Evolutionary conservation across 2,888 invertebrate genomes (phyloP), one percentile per base, ranked within the genome.

Genomic region (Bursaphelenchus okinawaensis): DNA sequence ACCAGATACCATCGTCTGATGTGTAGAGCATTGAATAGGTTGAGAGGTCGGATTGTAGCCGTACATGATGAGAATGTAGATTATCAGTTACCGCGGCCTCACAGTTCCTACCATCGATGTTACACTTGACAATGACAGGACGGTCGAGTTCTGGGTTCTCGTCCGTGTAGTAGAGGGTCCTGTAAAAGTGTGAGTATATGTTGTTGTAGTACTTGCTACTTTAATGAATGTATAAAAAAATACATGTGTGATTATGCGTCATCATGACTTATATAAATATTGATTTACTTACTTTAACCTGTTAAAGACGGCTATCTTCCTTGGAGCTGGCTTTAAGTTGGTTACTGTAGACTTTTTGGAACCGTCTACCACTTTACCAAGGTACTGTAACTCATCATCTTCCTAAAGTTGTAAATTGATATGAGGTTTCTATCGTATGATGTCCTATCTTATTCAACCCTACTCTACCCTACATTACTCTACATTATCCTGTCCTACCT

Each of bases 241-340:
- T n/a, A n/a, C n/a, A n/a, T n/a, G n/a, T n/a, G n/a, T 40, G 65
- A n/a, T n/a, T n/a, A n/a, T n/a, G n/a, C n/a, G n/a, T n/a, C n/a
- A n/a, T n/a, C n/a, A n/a, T n/a, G n/a, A n/a, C n/a, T n/a, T n/a
- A n/a, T n/a, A n/a, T n/a, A 40, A n/a, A 40, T 40, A 58, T 68
- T 22, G 16, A 6, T 8, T 55, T 68, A 63, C 67, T 65, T 19
- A 67, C 71, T 70, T 72, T 22, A 70, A 56, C 6, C 63, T 62
- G 16, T 65, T 73, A 28, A 70, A 73, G n/a, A 73, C 72, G 4
- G 69, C 72, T 12, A 72, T 51, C 19, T 70, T 60, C 8, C 63
- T 52, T 2, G 72, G 72, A 1, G 62, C 62, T 8, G 72, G 69
- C 12, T 29, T 26, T 28, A 51, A 52, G 7, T 65, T 63, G 1